These are phyloP conservation scores for Geopemphigus sp. DNA, from an alignment of 1,140 invertebrate species.

Conservation along the genomic window DNA sequence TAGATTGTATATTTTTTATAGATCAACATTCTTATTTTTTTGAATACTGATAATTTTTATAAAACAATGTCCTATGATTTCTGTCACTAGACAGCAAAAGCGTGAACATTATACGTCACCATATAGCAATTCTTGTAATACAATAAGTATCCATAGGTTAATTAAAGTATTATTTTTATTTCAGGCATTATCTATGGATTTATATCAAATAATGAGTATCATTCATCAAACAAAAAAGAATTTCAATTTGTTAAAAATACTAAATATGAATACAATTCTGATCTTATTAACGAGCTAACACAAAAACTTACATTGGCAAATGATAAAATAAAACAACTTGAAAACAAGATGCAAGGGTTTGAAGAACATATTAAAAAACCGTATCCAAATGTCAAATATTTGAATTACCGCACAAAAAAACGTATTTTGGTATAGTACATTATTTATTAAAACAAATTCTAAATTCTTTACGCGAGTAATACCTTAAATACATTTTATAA, in stretches of 20 bases:
- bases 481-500: too few relatives aligned
- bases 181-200: constrained; percentile 18
- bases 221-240: not conserved
- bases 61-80: too few relatives aligned
- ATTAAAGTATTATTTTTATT: not conserved
- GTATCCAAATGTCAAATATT: constrained; percentile 50
- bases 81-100: too few relatives aligned
- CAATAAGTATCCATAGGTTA: too few relatives aligned
- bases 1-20: too few relatives aligned
- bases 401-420: constrained; percentile 48
- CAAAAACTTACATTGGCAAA: constrained; percentile 1
- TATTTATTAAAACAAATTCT: too few relatives aligned
- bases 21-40: too few relatives aligned
- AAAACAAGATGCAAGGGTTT: constrained; percentile 41
- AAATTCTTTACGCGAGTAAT: too few relatives aligned
- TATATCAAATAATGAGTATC: not conserved
- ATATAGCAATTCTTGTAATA: too few relatives aligned
- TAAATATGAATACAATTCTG: not conserved
- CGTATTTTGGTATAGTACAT: constrained; percentile 36
- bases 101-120: too few relatives aligned
- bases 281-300: constrained; percentile 18
- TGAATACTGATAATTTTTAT: too few relatives aligned
- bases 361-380: constrained; percentile 47
- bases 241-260: not conserved
- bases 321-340: constrained; percentile 37